Evolutionary conservation across 2,888 invertebrate genomes (phyloP).

Genomic region (Caenorhabditis virilis): DNA sequence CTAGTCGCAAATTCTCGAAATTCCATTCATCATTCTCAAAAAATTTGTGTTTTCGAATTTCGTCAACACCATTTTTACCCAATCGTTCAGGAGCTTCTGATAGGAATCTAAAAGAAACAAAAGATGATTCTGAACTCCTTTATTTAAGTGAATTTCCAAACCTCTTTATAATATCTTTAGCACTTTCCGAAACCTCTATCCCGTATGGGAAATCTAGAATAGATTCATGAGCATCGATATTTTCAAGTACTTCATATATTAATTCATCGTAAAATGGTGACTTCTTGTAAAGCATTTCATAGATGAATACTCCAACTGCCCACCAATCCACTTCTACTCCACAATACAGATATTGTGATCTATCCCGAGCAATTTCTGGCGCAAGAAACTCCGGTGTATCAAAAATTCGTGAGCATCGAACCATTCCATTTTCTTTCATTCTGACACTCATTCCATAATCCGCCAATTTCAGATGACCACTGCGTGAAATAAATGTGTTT

Average conservation of each 20-base stretch:
- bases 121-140: too few species aligned
- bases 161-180: constrained; percentile 69
- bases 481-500: constrained; percentile 61
- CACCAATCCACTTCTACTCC: constrained; percentile 83
- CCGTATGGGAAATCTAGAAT: constrained; percentile 90
- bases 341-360: constrained; percentile 91
- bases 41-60: constrained; percentile 91
- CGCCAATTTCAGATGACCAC: constrained; percentile 93
- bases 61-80: constrained; percentile 88
- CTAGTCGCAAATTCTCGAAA: constrained; percentile 88
- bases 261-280: constrained; percentile 99
- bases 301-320: constrained; percentile 95
- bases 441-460: constrained; percentile 99
- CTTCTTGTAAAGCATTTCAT: constrained; percentile 94
- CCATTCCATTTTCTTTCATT: constrained; percentile 77
- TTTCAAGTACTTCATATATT: constrained; percentile 94
- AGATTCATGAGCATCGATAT: constrained; percentile 98
- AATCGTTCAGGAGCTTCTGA: constrained; percentile 77
- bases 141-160: too few species aligned
- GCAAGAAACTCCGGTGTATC: constrained; percentile 99
- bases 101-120: too few species aligned
- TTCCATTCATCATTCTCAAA: constrained; percentile 97
- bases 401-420: constrained; percentile 77
- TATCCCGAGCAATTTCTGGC: constrained; percentile 95
- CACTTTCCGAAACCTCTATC: constrained; percentile 83